Conservation (phyloP, 2,797 vertebrate genomes). For the Petrocephalus sullivani region DNA sequence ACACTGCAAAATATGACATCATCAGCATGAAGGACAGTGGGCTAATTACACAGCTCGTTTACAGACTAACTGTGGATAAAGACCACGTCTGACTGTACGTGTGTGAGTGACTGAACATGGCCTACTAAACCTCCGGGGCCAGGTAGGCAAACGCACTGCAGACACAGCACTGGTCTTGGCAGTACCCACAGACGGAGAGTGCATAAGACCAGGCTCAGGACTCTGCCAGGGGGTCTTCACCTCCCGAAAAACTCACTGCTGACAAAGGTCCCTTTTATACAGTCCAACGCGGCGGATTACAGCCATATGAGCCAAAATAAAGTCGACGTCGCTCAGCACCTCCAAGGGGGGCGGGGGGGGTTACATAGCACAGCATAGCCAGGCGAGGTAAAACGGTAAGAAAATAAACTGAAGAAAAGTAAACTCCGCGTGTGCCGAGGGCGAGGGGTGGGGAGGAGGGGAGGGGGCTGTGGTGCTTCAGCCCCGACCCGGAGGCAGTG, state of each 20-base stretch:
- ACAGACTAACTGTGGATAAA: neutral
- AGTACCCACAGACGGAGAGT: neutral
- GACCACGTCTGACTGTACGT: neutral
- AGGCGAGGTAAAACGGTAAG: neutral
- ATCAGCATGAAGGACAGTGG: neutral
- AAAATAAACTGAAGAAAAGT: neutral
- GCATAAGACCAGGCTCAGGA: neutral
- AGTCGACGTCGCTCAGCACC: constrained; percentile 1
- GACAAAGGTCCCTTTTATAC: constrained; percentile 17
- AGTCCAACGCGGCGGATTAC: neutral
- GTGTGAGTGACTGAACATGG: neutral
- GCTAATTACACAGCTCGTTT: constrained; percentile 3
- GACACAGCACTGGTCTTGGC: neutral
- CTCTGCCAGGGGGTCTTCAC: neutral
- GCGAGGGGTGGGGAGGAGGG: neutral
- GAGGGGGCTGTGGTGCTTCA: neutral
- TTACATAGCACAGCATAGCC: neutral
- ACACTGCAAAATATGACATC: neutral
- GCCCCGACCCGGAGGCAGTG: no score
- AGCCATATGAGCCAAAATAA: constrained; percentile 3
- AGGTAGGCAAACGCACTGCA: neutral
- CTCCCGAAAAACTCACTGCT: constrained; percentile 1
- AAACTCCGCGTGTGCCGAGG: neutral
- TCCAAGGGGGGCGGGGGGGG: neutral
- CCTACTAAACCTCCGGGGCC: neutral